Evolutionary conservation across 35 echinoderm and acorn worm genomes (phyloP).

Genomic region (Apostichopus californicus): DNA sequence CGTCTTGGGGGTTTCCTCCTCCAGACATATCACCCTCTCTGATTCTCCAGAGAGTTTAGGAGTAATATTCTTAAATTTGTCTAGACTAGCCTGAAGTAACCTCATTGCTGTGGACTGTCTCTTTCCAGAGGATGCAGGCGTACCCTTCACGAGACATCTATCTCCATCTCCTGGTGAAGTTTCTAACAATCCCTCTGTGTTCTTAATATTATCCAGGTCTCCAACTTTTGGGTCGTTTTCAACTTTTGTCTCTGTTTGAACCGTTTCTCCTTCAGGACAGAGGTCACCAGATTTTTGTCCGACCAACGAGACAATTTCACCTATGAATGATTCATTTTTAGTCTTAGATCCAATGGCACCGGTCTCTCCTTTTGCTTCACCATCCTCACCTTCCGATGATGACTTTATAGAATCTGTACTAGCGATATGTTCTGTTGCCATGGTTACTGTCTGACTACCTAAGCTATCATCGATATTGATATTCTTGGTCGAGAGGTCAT

Average conservation of each 20-base stretch:
- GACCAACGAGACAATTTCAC: neutral
- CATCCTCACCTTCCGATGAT: neutral
- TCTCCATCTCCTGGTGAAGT: neutral
- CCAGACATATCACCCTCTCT: constrained; percentile 69
- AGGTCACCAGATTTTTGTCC: neutral
- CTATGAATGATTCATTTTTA: neutral
- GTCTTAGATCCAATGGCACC: too few relatives aligned
- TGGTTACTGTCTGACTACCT: neutral
- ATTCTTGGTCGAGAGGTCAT: neutral
- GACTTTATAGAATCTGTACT: neutral
- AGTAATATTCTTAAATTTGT: constrained; percentile 65
- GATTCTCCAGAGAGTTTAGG: constrained; percentile 72
- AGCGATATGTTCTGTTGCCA: neutral
- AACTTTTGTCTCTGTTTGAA: neutral
- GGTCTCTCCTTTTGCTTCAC: neutral
- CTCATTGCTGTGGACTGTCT: constrained; percentile 62
- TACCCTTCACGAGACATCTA: neutral
- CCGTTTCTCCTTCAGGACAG: neutral
- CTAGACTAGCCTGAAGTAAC: constrained; percentile 69
- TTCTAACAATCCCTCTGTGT: neutral
- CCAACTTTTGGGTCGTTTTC: neutral
- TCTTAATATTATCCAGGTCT: neutral
- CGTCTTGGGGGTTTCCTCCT: constrained; percentile 52
- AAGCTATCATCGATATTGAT: neutral
- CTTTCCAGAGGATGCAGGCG: constrained; percentile 3